Evolutionary conservation across 2,888 invertebrate species (phyloP).

Genomic region (Nomada goodeniana): DNA sequence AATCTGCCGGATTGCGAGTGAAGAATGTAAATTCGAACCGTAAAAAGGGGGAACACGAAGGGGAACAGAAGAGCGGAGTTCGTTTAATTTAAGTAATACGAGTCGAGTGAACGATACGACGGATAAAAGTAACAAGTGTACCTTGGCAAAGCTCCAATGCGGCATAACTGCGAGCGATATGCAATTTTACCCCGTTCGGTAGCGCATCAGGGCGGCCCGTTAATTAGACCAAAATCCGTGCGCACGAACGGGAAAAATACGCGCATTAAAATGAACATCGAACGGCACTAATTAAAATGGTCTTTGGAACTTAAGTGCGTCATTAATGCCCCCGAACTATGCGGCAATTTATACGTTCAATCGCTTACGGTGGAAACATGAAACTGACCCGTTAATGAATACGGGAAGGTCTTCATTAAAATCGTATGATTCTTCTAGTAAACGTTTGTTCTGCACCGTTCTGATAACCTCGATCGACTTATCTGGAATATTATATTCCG

Average conservation of each 20-base stretch:
- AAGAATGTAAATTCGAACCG: slow-evolving; percentile 13
- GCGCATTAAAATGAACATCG: slow-evolving; percentile 60
- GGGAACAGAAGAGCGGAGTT: slow-evolving; percentile 28
- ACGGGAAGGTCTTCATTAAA: slow-evolving; percentile 26
- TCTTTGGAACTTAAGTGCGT: slow-evolving; percentile 40
- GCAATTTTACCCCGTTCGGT: slow-evolving; percentile 60
- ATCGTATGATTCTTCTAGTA: slow-evolving; percentile 14
- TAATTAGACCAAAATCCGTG: slow-evolving; percentile 60
- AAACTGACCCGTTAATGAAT: slow-evolving; percentile 39
- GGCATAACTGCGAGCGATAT: slow-evolving; percentile 54
- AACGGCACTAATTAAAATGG: slow-evolving; percentile 58
- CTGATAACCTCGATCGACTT: neutral
- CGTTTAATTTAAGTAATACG: slow-evolving; percentile 66
- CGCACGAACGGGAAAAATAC: slow-evolving; percentile 43
- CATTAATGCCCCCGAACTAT: slow-evolving; percentile 11
- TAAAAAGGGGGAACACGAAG: too few relatives aligned
- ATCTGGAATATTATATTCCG: neutral
- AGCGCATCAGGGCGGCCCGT: slow-evolving; percentile 53
- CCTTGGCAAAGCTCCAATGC: slow-evolving; percentile 64
- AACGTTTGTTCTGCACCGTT: slow-evolving; percentile 2
- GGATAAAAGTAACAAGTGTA: slow-evolving; percentile 61
- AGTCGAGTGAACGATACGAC: slow-evolving; percentile 59
- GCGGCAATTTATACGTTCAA: slow-evolving; percentile 38
- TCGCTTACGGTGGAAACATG: slow-evolving; percentile 19
- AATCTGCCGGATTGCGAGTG: neutral